Percentiles rank a stretch among this genome's conserved stretches.
These are phyloP conservation scores for Sphaerophoria rueppellii DNA, from an alignment of 2,888 invertebrate genomes.

Conservation along the genomic window DNA sequence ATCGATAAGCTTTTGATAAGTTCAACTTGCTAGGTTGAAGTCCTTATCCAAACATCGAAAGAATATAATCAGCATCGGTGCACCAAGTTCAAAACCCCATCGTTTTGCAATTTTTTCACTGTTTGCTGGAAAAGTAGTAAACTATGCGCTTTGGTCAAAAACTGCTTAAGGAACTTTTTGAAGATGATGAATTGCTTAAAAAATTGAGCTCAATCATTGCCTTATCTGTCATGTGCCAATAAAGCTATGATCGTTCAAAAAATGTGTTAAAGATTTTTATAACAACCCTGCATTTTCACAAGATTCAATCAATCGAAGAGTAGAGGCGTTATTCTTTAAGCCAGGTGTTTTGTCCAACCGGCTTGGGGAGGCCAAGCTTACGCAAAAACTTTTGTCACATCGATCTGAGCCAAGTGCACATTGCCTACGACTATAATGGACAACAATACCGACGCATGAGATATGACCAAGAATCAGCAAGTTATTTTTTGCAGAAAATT, in stretches of 20 bases:
- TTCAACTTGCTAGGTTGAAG: too few relatives aligned
- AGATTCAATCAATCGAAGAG: slow-evolving; percentile 64
- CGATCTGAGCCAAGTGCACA: slow-evolving; percentile 8
- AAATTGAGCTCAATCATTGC: not conserved
- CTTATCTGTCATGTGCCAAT: not conserved
- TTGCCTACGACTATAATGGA: not conserved
- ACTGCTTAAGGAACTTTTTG: too few relatives aligned
- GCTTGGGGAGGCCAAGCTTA: slow-evolving; percentile 50
- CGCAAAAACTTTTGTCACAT: slow-evolving; percentile 67
- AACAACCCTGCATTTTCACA: slow-evolving; percentile 41
- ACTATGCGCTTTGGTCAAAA: too few relatives aligned
- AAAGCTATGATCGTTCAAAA: not conserved
- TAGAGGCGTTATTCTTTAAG: slow-evolving; percentile 34
- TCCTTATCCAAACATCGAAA: too few relatives aligned
- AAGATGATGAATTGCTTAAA: not conserved
- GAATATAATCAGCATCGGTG: too few relatives aligned
- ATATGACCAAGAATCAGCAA: slow-evolving; percentile 23
- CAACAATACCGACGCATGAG: not conserved
- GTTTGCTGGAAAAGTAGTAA: too few relatives aligned
- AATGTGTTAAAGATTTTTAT: too few relatives aligned
- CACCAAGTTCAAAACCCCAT: too few relatives aligned
- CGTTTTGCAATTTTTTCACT: too few relatives aligned
- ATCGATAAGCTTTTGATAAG: too few relatives aligned
- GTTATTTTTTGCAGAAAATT: slow-evolving; percentile 34
- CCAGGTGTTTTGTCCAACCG: slow-evolving; percentile 57